Evolutionary conservation across 2,113 vertebrate genomes (phyloP), one percentile per base, ranked within the genome.

Genomic region (Microcebus lehilahytsara): DNA sequence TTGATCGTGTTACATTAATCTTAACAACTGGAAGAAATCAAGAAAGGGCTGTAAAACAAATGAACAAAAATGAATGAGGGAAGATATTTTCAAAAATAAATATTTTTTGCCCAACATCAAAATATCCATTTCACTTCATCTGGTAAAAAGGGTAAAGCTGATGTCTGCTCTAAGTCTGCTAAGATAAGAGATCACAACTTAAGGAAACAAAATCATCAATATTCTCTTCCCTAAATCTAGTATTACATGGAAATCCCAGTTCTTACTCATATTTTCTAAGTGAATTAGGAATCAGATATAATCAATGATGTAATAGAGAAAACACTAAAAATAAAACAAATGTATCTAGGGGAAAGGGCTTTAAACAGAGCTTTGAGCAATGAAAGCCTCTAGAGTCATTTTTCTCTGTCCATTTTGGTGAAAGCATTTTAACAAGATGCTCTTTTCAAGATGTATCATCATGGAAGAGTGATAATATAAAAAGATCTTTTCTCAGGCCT

Each of bases 211-310:
- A 86, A 40, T 53, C 58, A 75, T 87, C 87, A 75, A 37, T 89
- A 85, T 25, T 83, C 23, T 60, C 58, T 85, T 66, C 81, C 46
- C 75, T 75, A 93, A 97, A 86, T 60, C 27, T 60, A 86, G 85
- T 32, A 16, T 25, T 22, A 53, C 67, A 64, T 51, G 71, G 86
- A 97, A 97, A 96, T 81, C 42, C 22, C 75, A 83, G 25, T 64
- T 92, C 85, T 85, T 62, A 67, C 34, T 88, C 66, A 67, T 95
- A 2, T 30, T 96, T 93, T 96, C 79, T 89, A 56, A 95, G 81
- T 89, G 97, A 97, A 97, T 95, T 89, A 95, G 69, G 79, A 92
- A 85, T 96, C 75, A 79, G n/a, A 89, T 96, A 89, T 78, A 93
- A 92, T 95, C 95, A 95, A 87, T 77, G 58, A 80, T 78, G 49